phyloP scores from a whole-genome alignment of 2,888 invertebrate species.

The Hirtodrosophila duncani region DNA sequence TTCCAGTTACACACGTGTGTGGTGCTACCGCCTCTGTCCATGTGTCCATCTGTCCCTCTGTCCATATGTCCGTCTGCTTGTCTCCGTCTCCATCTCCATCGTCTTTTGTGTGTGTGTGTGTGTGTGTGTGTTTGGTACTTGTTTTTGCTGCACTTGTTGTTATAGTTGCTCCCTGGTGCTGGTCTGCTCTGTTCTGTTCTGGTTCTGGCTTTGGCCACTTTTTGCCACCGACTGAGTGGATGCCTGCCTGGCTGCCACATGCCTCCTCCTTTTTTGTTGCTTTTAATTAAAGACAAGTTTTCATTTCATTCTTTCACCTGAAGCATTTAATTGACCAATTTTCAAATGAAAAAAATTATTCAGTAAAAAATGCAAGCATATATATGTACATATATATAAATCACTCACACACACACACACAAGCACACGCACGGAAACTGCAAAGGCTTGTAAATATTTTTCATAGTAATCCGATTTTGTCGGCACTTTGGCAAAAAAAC shows the following conservation, averaged over 20 bases:
- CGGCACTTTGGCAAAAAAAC: slow-evolving; percentile 45
- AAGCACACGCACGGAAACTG: slow-evolving; percentile 4
- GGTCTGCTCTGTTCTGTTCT: slow-evolving; percentile 13
- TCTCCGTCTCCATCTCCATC: neutral
- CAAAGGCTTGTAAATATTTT: slow-evolving; percentile 63
- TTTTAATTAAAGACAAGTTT: slow-evolving; percentile 71
- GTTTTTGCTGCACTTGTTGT: slow-evolving; percentile 48
- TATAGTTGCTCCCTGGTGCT: slow-evolving; percentile 25
- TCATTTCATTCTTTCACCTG: slow-evolving; percentile 58
- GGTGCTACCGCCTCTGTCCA: slow-evolving; percentile 11
- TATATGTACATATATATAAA: neutral
- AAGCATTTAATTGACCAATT: neutral
- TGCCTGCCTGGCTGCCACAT: slow-evolving; percentile 14
- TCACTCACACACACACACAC: neutral
- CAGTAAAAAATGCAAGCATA: slow-evolving; percentile 1
- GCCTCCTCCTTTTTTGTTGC: too few species aligned
- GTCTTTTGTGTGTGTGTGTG: slow-evolving; percentile 10
- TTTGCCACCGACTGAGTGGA: neutral
- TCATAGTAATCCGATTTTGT: slow-evolving; percentile 63
- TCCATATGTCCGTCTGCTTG: neutral
- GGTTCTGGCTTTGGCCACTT: slow-evolving; percentile 10
- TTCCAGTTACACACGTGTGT: slow-evolving; percentile 49
- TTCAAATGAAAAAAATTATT: slow-evolving; percentile 1
- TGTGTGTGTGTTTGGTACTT: slow-evolving; percentile 27
- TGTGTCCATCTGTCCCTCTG: slow-evolving; percentile 3